Percentiles rank a stretch among this genome's conserved stretches.
phyloP scores from a whole-genome alignment of 2,113 vertebrate genomes.

The Platysteira castanea region DNA sequence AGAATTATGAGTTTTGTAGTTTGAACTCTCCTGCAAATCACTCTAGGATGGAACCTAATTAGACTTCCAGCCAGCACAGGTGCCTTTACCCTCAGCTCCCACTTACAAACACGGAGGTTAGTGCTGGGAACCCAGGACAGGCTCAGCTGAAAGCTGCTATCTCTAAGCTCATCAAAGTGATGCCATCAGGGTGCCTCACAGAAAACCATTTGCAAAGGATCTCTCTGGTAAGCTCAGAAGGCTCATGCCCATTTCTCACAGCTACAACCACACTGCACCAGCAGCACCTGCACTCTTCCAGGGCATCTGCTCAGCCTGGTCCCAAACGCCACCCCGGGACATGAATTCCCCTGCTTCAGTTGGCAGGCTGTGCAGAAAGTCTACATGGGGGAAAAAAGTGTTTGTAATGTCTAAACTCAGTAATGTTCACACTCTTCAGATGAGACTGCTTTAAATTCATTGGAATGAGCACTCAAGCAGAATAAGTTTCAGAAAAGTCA shows the following conservation, averaged over 20 bases:
- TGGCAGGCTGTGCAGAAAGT: background rate
- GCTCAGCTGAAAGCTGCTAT: background rate
- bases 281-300: background rate
- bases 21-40: background rate
- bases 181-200: background rate
- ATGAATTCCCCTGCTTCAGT: background rate
- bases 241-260: rapidly evolving
- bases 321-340: background rate
- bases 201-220: background rate
- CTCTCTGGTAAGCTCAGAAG: background rate
- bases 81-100: background rate
- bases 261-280: background rate
- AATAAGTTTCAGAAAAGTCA: background rate
- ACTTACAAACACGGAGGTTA: background rate
- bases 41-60: background rate
- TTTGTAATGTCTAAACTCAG: background rate
- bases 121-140: background rate
- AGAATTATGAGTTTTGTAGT: background rate
- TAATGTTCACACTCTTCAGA: background rate
- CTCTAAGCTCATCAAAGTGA: background rate
- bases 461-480: background rate
- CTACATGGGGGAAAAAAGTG: background rate
- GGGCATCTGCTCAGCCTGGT: background rate
- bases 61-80: background rate
- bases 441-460: background rate